Evolutionary conservation across 2,797 vertebrate genomes (phyloP), one percentile per base, ranked within the genome.

Genomic region (Lindbergichthys nudifrons): DNA sequence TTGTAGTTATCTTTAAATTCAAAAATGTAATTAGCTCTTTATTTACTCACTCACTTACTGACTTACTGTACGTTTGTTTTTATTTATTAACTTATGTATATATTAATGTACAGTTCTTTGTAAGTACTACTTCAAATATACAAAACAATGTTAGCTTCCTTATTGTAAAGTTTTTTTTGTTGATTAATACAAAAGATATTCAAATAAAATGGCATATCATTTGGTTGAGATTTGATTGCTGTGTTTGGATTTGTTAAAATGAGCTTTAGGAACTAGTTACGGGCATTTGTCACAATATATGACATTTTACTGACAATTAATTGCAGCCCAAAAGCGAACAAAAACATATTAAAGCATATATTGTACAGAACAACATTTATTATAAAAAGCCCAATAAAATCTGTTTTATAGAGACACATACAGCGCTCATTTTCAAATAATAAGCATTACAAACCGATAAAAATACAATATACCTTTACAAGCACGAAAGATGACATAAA

Each of bases 401-500:
- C 36, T 5, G 18, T 18, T 61, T 23, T 10, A 21, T 21, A 60
- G 36, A 58, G 26, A 68, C 21, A 11, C 9, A 47, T 43, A n/a
- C 36, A 7, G 45, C 3, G 1, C 26, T 18, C 18, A 10, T 26
- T 3, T 48, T 43, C 7, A 16, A 26, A 36, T 23, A 42, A 26
- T 11, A 21, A 46, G 59, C 19, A 30, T 18, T 10, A 32, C 11
- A 54, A 46, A 52, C 32, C 32, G 32, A 36, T 36, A 36, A 6
- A 26, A 2, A 58, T 53, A 68, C 16, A 67, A 14, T 41, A 48
- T 16, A 64, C 43, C 16, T 9, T 32, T 46, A 58, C 2, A 53
- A 66, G 15, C 66, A 53, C 65, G 39, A 50, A 57, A 10, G 3
- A 66, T 36, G 15, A 41, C 13, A 58, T 41, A 53, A 42, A 59